Conservation (phyloP, 2,888 invertebrate species). For the Cremastinae sp. region DNA sequence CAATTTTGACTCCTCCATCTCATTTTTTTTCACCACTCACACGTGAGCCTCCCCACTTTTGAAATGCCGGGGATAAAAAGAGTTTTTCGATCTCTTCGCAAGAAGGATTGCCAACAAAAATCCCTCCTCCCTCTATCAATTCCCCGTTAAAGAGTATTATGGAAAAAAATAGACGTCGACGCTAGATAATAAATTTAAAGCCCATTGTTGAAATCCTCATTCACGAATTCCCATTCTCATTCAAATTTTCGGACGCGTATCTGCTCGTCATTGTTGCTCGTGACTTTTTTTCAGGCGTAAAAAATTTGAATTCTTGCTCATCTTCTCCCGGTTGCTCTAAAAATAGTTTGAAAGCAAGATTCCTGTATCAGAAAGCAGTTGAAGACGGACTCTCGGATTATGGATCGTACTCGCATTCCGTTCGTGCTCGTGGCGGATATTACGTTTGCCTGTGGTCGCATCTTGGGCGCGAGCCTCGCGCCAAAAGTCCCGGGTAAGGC, state of each 20-base stretch:
- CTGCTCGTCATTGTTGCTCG: conserved; percentile 19
- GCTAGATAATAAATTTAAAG: conserved; percentile 39
- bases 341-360: too few species aligned
- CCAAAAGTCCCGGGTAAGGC: conserved; percentile 60
- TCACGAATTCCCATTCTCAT: conserved; percentile 10
- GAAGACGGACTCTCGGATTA: neutral
- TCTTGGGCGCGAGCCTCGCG: conserved; percentile 56
- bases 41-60: neutral
- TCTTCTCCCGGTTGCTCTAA: too few species aligned
- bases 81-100: neutral
- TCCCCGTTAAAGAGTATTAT: neutral
- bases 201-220: conserved; percentile 37
- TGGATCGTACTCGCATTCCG: conserved; percentile 34
- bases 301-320: neutral
- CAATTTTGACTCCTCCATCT: conserved; percentile 9
- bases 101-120: neutral
- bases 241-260: conserved; percentile 3
- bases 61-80: too few species aligned
- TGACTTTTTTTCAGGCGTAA: neutral
- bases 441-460: conserved; percentile 67
- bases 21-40: conserved; percentile 19
- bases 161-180: conserved; percentile 13
- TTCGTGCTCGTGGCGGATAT: conserved; percentile 61
- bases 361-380: too few species aligned
- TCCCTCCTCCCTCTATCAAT: neutral